Conservation (phyloP, 2,113 vertebrate genomes). For the Varanus salvator region DNA sequence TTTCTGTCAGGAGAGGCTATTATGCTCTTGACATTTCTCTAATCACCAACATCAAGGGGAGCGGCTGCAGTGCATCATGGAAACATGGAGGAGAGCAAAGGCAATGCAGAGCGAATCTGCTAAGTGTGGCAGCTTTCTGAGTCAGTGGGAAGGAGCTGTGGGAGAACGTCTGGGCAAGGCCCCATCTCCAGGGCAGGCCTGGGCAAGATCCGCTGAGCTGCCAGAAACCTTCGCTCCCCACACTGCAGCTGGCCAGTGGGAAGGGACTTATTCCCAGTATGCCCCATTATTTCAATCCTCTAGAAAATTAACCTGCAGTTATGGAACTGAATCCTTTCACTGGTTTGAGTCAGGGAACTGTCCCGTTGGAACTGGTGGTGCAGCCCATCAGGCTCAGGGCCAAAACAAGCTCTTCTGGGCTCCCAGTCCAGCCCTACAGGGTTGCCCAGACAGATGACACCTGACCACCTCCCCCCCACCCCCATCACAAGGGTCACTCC, state of each 20-base stretch:
- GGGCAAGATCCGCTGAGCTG: no score
- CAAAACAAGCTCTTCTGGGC: not conserved
- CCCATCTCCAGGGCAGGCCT: not conserved
- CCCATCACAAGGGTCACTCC: no score
- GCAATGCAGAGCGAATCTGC: not conserved
- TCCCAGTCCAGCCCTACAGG: no score
- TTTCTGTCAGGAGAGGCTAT: not conserved
- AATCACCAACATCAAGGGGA: constrained; percentile 14
- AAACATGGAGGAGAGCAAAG: constrained; percentile 8
- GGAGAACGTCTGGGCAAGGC: not conserved
- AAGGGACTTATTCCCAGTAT: not conserved
- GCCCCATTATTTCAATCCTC: not conserved
- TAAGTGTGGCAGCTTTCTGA: not conserved
- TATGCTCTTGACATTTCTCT: constrained; percentile 21
- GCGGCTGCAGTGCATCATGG: not conserved
- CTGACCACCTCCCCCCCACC: no score
- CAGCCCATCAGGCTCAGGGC: not conserved
- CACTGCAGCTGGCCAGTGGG: not conserved
- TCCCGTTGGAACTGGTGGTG: not conserved
- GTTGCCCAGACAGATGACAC: no score
- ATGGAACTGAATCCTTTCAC: not conserved
- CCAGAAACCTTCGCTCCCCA: not conserved
- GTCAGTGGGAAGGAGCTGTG: not conserved
- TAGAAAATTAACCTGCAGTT: not conserved
- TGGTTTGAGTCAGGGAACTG: not conserved